Evolutionary conservation across 1,140 invertebrate genomes (phyloP), one percentile per base, ranked within the genome.

Genomic region (Bombus huntii): DNA sequence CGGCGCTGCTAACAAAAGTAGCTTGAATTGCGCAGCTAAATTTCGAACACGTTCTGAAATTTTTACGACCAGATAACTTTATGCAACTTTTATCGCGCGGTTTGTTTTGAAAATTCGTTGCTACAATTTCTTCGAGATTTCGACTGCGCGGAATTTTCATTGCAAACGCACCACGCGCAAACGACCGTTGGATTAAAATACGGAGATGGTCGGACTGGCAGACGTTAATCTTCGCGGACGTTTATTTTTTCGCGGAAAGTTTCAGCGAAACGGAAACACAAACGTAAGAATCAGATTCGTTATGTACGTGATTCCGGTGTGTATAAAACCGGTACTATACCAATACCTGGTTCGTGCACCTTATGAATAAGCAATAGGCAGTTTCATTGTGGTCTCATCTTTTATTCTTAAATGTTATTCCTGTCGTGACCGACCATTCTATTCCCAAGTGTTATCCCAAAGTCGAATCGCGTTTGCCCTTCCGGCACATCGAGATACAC

Each of bases 391-490:
- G 87, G 53, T 87, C 84, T 90, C 90, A 89, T 91, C 90, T 91
- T 90, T 91, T 91, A 91, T 91, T 90, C 89, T 85, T 82, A 81
- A 89, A 91, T 68, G 87, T 91, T 91, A 90, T 91, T 90, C 77
- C 89, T 91, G 91, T 94, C 94, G 94, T 95, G 94, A 94, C 92
- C 90, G 91, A 89, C 90, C 94, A 94, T 94, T 94, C 93, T 94
- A 94, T 94, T 93, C 94, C 87, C 92, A 92, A 92, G 93, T 93
- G 94, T 93, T 94, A 94, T 91, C 92, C 90, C 82, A 80, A 76
- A 90, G 81, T 87, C 86, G 86, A 89, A 91, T 92, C 90, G 91
- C 93, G 90, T 91, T 85, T 91, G 89, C 81, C 91, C 91, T 91
- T 85, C 79, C 87, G 87, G 89, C 92, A 93, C 90, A 93, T 93